Conservation (phyloP, 1,140 invertebrate genomes). For the Drosophila chauvacae region DNA sequence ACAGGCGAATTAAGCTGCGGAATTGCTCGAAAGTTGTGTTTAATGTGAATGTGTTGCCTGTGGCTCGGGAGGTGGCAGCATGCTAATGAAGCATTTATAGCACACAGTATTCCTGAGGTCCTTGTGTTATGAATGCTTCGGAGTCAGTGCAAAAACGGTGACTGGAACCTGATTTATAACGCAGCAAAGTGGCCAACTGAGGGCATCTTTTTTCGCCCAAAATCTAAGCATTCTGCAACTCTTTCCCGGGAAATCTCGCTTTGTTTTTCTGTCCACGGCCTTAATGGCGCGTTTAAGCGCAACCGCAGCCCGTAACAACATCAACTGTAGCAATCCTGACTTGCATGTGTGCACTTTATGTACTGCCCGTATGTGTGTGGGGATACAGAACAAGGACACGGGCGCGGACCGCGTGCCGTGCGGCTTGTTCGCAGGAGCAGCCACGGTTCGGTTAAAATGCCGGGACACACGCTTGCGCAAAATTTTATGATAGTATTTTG, state of each 20-base stretch:
- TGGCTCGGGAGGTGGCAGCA: slow-evolving; percentile 12
- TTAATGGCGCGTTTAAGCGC: slow-evolving; percentile 77
- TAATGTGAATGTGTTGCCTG: slow-evolving; percentile 37
- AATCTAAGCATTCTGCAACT: slow-evolving; percentile 55
- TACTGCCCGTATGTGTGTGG: slow-evolving; percentile 23
- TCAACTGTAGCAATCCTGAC: slow-evolving; percentile 47
- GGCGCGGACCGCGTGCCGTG: slow-evolving; percentile 21
- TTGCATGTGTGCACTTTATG: slow-evolving; percentile 59
- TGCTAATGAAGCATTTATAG: slow-evolving; percentile 76
- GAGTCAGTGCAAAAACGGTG: slow-evolving; percentile 19
- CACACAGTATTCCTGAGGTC: slow-evolving; percentile 50
- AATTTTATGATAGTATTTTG: slow-evolving; percentile 83
- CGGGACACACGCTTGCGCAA: slow-evolving; percentile 79
- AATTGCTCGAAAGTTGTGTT: slow-evolving; percentile 9
- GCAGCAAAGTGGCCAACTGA: slow-evolving; percentile 48
- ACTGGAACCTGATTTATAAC: slow-evolving; percentile 60
- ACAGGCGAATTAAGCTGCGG: slow-evolving; percentile 23
- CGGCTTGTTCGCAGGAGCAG: slow-evolving; percentile 47
- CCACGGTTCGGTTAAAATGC: slow-evolving; percentile 67
- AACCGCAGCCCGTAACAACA: slow-evolving; percentile 69
- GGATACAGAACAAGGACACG: slow-evolving; percentile 8
- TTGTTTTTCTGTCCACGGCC: slow-evolving; percentile 42
- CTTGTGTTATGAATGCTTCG: slow-evolving; percentile 59
- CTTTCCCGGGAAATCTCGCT: slow-evolving; percentile 3
- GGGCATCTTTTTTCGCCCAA: slow-evolving; percentile 31